Evolutionary conservation across 92 coral and sea anemone species (phyloP), one percentile per base, ranked within the genome.

Genomic region (Pocillopora meandrina): DNA sequence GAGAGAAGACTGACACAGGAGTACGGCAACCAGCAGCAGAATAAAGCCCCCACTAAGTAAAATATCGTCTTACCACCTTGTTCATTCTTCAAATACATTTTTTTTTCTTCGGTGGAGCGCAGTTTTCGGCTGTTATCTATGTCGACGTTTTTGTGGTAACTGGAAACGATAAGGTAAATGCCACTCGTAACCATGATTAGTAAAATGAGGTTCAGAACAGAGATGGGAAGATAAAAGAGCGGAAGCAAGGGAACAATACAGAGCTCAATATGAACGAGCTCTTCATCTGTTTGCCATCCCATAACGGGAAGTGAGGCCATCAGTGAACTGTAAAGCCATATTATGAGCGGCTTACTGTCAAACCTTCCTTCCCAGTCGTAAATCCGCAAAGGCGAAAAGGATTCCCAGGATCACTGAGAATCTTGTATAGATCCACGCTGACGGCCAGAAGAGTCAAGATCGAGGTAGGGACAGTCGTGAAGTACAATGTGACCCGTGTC

Each of bases 241-340:
- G n/a, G 34, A 5, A 89, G 82, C 56, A 92, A 66, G 19, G 91
- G 90, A 64, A 92, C 90, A 59, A 66, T 63, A 56, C 95, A 92
- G 47, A 34, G 19, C 56, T 80, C 89, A 14, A 84, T 14, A 35
- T 70, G 21, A 21, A 82, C 70, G 66, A 80, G 67, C 69, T 77
- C 31, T 0, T 87, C 84, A 56, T 74, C 75, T 18, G 15, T 9
- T 10, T 86, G 92, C 97, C 97, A 95, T 2, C 97, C 98, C 92
- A 93, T 81, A 20, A 87, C 82, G 20, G 98, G 98, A 12, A 88
- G 49, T 9, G 92, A 87, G 7, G 98, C 95, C 64, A 95, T 92
- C n/a, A 90, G 47, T 56, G 93, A 71, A 61, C 94, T 91, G 83
- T 95, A 95, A 18, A 93, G 64, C 98, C 98, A 95, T 16, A 95